Percentiles rank a stretch among this genome's conserved stretches.
Evolutionary conservation across 2,797 vertebrate species (phyloP).

Genomic region (Enoplosus armatus): DNA sequence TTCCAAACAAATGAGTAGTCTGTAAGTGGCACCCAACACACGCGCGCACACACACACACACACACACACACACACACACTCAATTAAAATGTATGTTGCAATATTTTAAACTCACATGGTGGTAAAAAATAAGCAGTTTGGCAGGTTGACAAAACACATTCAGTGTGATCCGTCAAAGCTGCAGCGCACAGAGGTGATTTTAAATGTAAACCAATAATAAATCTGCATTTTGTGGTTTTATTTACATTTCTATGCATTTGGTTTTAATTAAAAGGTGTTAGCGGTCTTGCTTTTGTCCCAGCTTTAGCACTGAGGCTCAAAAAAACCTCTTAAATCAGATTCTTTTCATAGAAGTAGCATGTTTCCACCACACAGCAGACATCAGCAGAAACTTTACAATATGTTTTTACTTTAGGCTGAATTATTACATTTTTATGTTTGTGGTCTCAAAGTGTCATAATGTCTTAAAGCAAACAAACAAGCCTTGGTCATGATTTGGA

Average conservation of each 20-base stretch:
- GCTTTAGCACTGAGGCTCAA: slow-evolving; percentile 1
- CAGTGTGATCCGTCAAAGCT: background rate
- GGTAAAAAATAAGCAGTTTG: slow-evolving; percentile 26
- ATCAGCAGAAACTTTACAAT: background rate
- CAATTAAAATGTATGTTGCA: slow-evolving; percentile 50
- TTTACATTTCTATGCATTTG: slow-evolving; percentile 7
- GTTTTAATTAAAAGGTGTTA: slow-evolving; percentile 44
- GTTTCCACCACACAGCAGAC: slow-evolving; percentile 3
- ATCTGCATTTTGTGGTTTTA: background rate
- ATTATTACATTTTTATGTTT: background rate
- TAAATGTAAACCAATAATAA: background rate
- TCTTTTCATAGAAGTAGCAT: background rate
- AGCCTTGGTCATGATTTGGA: background rate
- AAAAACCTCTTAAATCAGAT: background rate
- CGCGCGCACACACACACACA: slow-evolving; percentile 22
- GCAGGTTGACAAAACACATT: slow-evolving; percentile 16
- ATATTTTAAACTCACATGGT: slow-evolving; percentile 20
- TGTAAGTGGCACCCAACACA: slow-evolving; percentile 37
- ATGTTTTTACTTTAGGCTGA: background rate
- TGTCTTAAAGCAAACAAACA: background rate
- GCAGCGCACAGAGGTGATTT: background rate
- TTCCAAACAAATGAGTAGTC: slow-evolving; percentile 83
- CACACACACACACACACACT: slow-evolving; percentile 11
- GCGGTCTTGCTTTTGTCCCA: background rate
- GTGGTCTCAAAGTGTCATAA: background rate